Conservation (phyloP, 2,888 invertebrate genomes). For the Bellardia bayeri region DNA sequence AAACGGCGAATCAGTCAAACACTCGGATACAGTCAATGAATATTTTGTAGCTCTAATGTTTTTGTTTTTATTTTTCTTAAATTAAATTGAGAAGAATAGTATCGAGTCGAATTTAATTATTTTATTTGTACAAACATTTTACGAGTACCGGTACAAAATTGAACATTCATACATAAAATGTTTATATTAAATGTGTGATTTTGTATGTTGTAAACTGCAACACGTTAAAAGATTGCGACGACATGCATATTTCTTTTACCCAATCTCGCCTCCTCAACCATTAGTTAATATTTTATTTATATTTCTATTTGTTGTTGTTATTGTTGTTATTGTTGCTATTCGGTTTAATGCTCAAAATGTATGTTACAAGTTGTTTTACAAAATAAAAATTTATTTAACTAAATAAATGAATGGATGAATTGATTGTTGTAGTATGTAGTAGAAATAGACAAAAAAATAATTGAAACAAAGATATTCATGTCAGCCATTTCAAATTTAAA, state of each 20-base stretch:
- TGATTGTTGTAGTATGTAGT: slow-evolving; percentile 12
- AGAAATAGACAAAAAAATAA: slow-evolving; percentile 34
- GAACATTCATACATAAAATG: slow-evolving; percentile 17
- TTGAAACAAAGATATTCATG: slow-evolving; percentile 73
- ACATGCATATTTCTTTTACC: slow-evolving; percentile 70
- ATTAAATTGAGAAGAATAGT: slow-evolving; percentile 18
- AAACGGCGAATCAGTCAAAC: slow-evolving; percentile 3
- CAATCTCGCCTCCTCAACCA: slow-evolving; percentile 26
- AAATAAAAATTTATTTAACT: slow-evolving; percentile 56
- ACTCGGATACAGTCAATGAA: slow-evolving; percentile 11
- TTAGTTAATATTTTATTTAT: slow-evolving; percentile 76
- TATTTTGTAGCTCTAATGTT: neutral
- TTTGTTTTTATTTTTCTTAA: neutral
- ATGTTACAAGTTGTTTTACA: slow-evolving; percentile 58
- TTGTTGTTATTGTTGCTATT: slow-evolving; percentile 74
- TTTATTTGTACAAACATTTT: slow-evolving; percentile 14
- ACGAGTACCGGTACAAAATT: neutral
- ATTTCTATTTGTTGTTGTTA: neutral
- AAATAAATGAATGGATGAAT: slow-evolving; percentile 55
- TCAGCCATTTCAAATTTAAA: slow-evolving; percentile 80
- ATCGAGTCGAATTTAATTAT: slow-evolving; percentile 16
- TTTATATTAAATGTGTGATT: slow-evolving; percentile 48
- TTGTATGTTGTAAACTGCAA: slow-evolving; percentile 72
- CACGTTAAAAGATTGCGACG: slow-evolving; percentile 74
- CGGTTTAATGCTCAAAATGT: slow-evolving; percentile 74